Percentiles rank a stretch among this genome's conserved stretches.
These are phyloP conservation scores for Sandelia bainsii DNA, from an alignment of 2,797 vertebrate genomes.

Conservation along the genomic window DNA sequence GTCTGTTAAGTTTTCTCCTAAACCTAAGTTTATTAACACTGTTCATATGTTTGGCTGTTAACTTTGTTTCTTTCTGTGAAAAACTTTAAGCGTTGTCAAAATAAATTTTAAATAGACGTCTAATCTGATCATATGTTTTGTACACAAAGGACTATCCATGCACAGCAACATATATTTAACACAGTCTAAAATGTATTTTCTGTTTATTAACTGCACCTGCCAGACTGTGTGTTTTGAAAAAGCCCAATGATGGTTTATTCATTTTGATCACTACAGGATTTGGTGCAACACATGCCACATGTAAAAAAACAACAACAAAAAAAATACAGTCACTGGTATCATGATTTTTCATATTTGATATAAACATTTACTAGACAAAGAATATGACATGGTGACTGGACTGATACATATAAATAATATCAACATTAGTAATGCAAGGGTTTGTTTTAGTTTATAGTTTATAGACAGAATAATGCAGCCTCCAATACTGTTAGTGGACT, in stretches of 20 bases:
- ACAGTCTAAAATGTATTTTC: background rate
- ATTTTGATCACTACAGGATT: constrained; percentile 86
- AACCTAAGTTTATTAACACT: background rate
- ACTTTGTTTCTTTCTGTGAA: background rate
- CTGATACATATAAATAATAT: constrained; percentile 66
- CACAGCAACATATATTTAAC: background rate
- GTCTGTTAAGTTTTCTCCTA: background rate
- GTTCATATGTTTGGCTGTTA: background rate
- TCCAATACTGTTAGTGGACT: constrained; percentile 63
- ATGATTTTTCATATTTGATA: constrained; percentile 82
- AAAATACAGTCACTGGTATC: constrained; percentile 84
- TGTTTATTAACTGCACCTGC: constrained; percentile 56
- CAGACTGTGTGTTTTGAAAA: constrained; percentile 80
- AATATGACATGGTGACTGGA: constrained; percentile 74
- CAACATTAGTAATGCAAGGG: constrained; percentile 54
- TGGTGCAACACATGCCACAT: constrained; percentile 90
- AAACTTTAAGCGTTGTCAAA: background rate
- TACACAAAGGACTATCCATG: constrained; percentile 20
- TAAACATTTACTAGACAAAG: constrained; percentile 86
- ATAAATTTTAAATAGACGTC: background rate
- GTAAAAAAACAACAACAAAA: constrained; percentile 87
- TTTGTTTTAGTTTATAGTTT: constrained; percentile 48
- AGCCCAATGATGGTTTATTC: constrained; percentile 87
- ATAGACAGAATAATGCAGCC: constrained; percentile 61
- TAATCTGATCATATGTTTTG: background rate